Conservation (phyloP, 2,797 vertebrate genomes). For the Nasua narica region DNA sequence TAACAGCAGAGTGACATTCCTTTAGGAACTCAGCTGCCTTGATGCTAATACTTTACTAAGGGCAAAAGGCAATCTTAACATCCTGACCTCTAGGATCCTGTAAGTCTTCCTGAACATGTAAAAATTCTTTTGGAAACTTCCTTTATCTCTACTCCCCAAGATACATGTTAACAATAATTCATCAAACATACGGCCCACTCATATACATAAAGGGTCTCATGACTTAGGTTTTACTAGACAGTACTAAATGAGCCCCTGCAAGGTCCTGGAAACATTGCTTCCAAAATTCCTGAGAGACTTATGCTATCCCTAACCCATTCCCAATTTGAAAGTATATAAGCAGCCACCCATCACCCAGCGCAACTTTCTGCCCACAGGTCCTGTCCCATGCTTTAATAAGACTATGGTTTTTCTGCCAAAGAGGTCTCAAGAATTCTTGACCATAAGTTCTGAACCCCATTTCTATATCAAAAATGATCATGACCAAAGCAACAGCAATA, state of each 20-base stretch:
- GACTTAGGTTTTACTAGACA: neutral
- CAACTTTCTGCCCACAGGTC: neutral
- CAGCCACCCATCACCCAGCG: neutral
- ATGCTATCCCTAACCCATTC: neutral
- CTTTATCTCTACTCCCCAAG: neutral
- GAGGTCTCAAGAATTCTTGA: neutral
- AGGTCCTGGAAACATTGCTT: neutral
- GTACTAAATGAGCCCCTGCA: neutral
- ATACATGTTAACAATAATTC: neutral
- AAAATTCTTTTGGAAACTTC: neutral
- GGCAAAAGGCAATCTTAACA: neutral
- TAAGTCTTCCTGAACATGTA: neutral
- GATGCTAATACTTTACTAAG: neutral
- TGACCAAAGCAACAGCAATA: neutral
- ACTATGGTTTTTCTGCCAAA: neutral
- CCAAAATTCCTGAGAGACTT: too few species aligned
- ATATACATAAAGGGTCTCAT: neutral
- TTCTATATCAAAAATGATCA: neutral
- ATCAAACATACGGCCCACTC: neutral
- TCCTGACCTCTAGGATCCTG: neutral
- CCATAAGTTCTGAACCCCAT: neutral
- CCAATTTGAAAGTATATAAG: neutral
- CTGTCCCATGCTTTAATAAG: neutral
- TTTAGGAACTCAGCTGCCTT: neutral
- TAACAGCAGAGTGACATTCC: neutral